Evolutionary conservation across 64 coral and sea anemone species (phyloP).

Genomic region (Hydrozoanthus tunicans): DNA sequence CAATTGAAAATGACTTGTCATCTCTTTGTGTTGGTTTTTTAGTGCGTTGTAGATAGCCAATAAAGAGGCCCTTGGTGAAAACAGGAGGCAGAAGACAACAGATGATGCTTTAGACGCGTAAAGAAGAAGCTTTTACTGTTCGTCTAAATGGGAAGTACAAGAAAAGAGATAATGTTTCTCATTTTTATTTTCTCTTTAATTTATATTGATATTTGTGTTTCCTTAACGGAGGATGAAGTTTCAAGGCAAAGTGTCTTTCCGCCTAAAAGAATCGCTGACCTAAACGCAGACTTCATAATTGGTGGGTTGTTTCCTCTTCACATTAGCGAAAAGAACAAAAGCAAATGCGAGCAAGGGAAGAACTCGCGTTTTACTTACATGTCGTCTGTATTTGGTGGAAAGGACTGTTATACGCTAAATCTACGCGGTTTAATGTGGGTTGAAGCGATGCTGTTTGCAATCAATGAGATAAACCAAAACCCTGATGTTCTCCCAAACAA

Average conservation of each 20-base stretch:
- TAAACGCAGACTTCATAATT: slow-evolving; percentile 73
- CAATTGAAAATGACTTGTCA: too few relatives aligned
- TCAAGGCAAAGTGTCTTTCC: not conserved
- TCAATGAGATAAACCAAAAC: slow-evolving; percentile 74
- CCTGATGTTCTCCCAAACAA: slow-evolving; percentile 57
- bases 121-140: too few relatives aligned
- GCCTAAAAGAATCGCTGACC: slow-evolving; percentile 46
- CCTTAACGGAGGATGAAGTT: not conserved
- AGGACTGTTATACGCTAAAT: slow-evolving; percentile 78
- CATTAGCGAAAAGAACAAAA: slow-evolving; percentile 66
- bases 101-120: too few relatives aligned
- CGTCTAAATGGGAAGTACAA: slow-evolving; percentile 8
- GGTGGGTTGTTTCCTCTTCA: slow-evolving; percentile 84
- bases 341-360: slow-evolving; percentile 33
- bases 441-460: slow-evolving; percentile 90
- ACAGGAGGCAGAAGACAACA: too few relatives aligned
- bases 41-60: too few relatives aligned
- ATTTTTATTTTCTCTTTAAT: not conserved
- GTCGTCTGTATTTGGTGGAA: slow-evolving; percentile 11
- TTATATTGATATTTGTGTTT: not conserved
- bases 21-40: too few relatives aligned
- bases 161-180: not conserved
- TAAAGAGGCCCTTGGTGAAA: too few relatives aligned
- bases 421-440: slow-evolving; percentile 83
- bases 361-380: slow-evolving; percentile 52